These are phyloP conservation scores for Laterallus jamaicensis DNA, from an alignment of 2,113 vertebrate genomes.

Conservation along the genomic window DNA sequence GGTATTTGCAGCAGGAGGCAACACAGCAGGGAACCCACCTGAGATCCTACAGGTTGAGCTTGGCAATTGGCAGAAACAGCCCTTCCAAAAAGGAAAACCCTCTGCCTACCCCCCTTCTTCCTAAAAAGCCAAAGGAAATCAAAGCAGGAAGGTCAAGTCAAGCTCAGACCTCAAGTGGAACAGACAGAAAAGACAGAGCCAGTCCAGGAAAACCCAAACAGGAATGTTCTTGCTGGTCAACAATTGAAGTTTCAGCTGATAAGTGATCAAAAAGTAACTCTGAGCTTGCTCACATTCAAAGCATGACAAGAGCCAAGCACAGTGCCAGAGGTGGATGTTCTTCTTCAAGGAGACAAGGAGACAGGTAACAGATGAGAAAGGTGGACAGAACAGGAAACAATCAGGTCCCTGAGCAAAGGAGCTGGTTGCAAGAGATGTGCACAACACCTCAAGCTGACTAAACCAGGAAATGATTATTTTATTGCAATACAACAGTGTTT, in stretches of 20 bases:
- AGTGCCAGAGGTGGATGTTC: not conserved
- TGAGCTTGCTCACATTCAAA: fast-evolving
- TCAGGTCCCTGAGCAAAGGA: not conserved
- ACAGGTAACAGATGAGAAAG: not conserved
- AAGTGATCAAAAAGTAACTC: not conserved
- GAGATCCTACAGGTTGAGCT: not conserved
- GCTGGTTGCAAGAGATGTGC: not conserved
- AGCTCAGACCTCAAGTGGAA: not conserved
- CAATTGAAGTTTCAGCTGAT: not conserved
- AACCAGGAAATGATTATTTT: not conserved
- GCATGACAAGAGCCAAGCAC: not conserved
- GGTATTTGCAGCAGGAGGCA: not conserved
- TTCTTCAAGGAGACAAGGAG: not conserved
- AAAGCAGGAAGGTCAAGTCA: not conserved
- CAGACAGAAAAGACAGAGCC: not conserved
- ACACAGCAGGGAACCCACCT: not conserved
- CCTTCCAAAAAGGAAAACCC: not conserved
- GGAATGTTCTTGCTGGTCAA: not conserved
- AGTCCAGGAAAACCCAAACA: not conserved
- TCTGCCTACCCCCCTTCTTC: not conserved
- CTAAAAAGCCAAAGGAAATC: not conserved
- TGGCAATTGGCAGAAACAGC: not conserved
- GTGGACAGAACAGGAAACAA: not conserved
- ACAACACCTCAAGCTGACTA: not conserved
- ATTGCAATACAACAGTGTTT: not conserved